Conservation (phyloP, 2,888 invertebrate genomes). For the Venustoraphidia nigricollis region DNA sequence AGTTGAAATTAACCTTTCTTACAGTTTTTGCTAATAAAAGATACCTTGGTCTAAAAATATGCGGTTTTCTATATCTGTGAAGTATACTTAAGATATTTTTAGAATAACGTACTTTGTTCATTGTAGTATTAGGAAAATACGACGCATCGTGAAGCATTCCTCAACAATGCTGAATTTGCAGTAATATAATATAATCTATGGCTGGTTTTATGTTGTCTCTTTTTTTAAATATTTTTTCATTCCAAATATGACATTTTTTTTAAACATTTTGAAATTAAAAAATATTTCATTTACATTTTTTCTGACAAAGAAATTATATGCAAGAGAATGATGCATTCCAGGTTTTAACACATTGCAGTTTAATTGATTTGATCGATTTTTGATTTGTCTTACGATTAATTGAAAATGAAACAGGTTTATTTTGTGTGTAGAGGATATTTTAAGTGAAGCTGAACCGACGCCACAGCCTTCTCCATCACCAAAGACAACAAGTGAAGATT, state of each 20-base stretch:
- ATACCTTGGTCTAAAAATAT: slow-evolving; percentile 1
- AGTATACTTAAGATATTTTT: background rate
- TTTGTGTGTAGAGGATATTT: slow-evolving; percentile 13
- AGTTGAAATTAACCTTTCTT: slow-evolving; percentile 2
- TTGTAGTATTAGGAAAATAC: no score
- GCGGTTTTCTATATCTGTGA: slow-evolving; percentile 1
- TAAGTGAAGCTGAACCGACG: slow-evolving; percentile 23
- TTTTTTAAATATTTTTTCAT: no score
- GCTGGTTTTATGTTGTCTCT: no score
- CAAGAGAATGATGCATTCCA: background rate
- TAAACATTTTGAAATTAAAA: background rate
- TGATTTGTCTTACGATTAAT: background rate
- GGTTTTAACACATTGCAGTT: background rate
- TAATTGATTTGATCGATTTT: background rate
- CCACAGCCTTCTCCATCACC: slow-evolving; percentile 19
- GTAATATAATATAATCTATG: no score
- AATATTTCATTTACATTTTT: background rate
- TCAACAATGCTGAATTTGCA: no score
- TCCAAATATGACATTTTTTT: no score
- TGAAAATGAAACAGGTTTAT: background rate
- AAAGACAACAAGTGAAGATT: slow-evolving; percentile 36
- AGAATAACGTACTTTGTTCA: background rate
- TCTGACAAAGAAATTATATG: background rate
- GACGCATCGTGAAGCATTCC: no score
- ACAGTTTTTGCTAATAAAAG: slow-evolving; percentile 8